Percentiles rank a stretch among this genome's conserved stretches.
Conservation (phyloP, 2,888 invertebrate species). For the Panorpa germanica region DNA sequence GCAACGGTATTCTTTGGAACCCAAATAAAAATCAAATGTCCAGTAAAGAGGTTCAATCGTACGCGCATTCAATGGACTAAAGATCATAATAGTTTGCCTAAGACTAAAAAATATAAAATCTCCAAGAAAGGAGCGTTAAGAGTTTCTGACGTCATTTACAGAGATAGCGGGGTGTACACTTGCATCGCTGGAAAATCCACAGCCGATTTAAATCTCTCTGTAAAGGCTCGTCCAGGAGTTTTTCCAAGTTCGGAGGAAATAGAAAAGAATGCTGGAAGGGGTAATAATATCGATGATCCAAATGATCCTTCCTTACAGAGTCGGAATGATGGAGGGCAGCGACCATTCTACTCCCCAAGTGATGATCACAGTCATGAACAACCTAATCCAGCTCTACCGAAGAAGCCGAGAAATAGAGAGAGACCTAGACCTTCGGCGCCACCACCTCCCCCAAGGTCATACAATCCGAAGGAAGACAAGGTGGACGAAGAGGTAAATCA, state of each 20-base stretch:
- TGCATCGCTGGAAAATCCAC: slow-evolving; percentile 69
- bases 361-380: slow-evolving; percentile 49
- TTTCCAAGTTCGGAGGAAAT: slow-evolving; percentile 62
- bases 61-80: slow-evolving; percentile 81
- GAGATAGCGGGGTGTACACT: slow-evolving; percentile 71
- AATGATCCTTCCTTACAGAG: slow-evolving; percentile 8
- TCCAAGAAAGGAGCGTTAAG: slow-evolving; percentile 82
- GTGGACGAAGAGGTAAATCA: no score
- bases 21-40: slow-evolving; percentile 84
- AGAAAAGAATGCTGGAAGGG: neutral
- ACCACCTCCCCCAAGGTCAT: no score
- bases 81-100: slow-evolving; percentile 56
- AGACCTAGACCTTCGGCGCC: no score
- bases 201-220: slow-evolving; percentile 62
- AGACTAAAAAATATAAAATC: slow-evolving; percentile 69
- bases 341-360: slow-evolving; percentile 25
- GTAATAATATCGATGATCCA: slow-evolving; percentile 14
- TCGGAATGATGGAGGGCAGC: slow-evolving; percentile 25
- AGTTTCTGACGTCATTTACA: slow-evolving; percentile 59
- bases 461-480: no score
- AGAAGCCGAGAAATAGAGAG: no score
- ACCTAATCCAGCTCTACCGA: no score
- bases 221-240: slow-evolving; percentile 62
- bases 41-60: slow-evolving; percentile 65
- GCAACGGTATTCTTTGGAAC: slow-evolving; percentile 84